A percentile compares a stretch with the other conserved stretches of the same genome.
Conservation (phyloP, 1,140 invertebrate species). For the Pseudomyrmex gracilis region DNA sequence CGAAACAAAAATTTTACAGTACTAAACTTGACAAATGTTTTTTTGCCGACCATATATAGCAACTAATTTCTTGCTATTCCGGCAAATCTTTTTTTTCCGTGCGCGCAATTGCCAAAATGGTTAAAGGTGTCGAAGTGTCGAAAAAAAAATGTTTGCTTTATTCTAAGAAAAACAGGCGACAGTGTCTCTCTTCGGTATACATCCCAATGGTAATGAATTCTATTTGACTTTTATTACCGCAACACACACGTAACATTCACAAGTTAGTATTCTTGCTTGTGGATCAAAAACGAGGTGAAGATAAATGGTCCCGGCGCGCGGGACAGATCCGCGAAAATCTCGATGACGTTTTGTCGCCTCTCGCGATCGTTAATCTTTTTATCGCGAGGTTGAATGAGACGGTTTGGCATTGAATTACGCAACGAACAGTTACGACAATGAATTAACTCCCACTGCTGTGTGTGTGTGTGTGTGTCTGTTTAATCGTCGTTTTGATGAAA, state of each 20-base stretch:
- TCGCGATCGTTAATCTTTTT: slow-evolving; percentile 31
- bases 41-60: too few relatives aligned
- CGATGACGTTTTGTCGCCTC: slow-evolving; percentile 21
- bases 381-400: slow-evolving; percentile 8
- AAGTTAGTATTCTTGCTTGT: slow-evolving; percentile 18
- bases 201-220: slow-evolving; percentile 7
- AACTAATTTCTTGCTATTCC: too few relatives aligned
- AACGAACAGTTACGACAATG: slow-evolving; percentile 2
- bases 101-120: slow-evolving; percentile 4
- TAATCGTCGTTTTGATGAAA: not conserved
- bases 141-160: slow-evolving; percentile 14
- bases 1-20: too few relatives aligned
- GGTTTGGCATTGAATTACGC: slow-evolving; percentile 11
- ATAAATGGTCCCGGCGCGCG: slow-evolving; percentile 19
- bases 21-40: too few relatives aligned
- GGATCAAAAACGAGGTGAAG: slow-evolving; percentile 2
- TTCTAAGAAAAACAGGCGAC: not conserved
- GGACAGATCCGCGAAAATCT: slow-evolving; percentile 11
- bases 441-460: not conserved
- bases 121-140: not conserved
- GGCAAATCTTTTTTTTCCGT: too few relatives aligned
- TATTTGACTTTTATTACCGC: not conserved
- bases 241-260: not conserved
- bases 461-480: too few relatives aligned
- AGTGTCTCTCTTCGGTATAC: not conserved